Conservation (phyloP, 2,797 vertebrate genomes). For the Eidolon dupreanum region DNA sequence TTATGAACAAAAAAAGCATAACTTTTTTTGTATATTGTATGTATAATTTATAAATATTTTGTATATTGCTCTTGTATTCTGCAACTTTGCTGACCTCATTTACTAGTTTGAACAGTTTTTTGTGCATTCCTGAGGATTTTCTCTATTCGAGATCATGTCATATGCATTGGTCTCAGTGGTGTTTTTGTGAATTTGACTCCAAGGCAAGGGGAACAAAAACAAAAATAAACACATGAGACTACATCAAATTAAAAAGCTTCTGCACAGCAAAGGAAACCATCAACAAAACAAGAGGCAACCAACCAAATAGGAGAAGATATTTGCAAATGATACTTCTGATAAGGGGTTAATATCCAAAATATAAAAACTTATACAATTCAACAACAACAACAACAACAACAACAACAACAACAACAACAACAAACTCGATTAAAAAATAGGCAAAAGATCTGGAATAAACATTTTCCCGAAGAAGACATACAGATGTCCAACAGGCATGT, state of each 20-base stretch:
- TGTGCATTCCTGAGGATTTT: not conserved
- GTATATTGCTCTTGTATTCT: not conserved
- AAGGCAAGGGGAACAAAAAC: not conserved
- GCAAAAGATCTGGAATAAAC: not conserved
- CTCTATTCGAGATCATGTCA: not conserved
- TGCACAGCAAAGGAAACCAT: not conserved
- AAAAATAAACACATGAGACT: not conserved
- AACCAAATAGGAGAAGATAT: not conserved
- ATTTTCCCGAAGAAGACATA: not conserved
- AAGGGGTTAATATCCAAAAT: not conserved
- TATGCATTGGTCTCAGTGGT: not conserved
- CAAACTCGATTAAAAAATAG: not conserved
- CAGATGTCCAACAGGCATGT: too few species aligned
- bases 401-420: not conserved
- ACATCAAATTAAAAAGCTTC: not conserved
- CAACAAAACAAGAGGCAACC: not conserved
- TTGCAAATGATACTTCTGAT: not conserved
- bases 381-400: not conserved
- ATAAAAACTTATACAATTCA: not conserved
- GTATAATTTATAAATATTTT: not conserved
- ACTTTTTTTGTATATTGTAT: not conserved
- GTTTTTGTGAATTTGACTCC: not conserved
- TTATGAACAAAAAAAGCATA: too few species aligned
- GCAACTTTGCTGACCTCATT: not conserved
- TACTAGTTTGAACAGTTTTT: not conserved